phyloP scores from a whole-genome alignment of 2,888 invertebrate genomes.

The Danaus chrysippus region DNA sequence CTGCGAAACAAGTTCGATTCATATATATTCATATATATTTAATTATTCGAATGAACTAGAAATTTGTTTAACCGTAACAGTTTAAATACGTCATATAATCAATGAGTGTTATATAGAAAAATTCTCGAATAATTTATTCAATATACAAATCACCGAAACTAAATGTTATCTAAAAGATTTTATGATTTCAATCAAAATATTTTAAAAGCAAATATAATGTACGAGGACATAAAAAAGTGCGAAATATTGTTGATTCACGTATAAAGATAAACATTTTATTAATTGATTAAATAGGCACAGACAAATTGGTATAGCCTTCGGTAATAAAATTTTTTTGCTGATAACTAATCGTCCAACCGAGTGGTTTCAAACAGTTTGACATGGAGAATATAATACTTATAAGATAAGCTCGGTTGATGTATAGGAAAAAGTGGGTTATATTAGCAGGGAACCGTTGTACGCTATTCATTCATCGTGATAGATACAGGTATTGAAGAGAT shows the following conservation, averaged over 20 bases:
- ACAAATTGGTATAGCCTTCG: not conserved
- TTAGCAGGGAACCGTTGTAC: no score
- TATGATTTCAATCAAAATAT: no score
- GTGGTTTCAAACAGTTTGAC: not conserved
- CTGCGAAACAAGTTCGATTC: slow-evolving; percentile 15
- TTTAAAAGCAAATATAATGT: not conserved
- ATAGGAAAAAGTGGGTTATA: no score
- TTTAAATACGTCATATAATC: no score
- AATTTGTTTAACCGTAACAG: not conserved
- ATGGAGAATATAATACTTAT: no score
- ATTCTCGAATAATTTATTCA: no score
- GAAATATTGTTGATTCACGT: not conserved
- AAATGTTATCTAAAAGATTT: no score
- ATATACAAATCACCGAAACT: no score
- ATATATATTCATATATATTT: slow-evolving; percentile 1
- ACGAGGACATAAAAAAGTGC: not conserved
- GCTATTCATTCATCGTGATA: no score
- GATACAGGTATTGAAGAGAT: no score
- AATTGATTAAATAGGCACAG: not conserved
- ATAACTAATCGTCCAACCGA: not conserved
- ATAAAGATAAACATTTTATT: not conserved
- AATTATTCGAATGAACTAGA: not conserved
- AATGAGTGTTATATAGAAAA: no score
- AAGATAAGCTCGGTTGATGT: no score
- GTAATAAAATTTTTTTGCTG: not conserved